These are phyloP conservation scores for Crocidura indochinensis DNA, from an alignment of 2,797 vertebrate genomes.

Conservation along the genomic window DNA sequence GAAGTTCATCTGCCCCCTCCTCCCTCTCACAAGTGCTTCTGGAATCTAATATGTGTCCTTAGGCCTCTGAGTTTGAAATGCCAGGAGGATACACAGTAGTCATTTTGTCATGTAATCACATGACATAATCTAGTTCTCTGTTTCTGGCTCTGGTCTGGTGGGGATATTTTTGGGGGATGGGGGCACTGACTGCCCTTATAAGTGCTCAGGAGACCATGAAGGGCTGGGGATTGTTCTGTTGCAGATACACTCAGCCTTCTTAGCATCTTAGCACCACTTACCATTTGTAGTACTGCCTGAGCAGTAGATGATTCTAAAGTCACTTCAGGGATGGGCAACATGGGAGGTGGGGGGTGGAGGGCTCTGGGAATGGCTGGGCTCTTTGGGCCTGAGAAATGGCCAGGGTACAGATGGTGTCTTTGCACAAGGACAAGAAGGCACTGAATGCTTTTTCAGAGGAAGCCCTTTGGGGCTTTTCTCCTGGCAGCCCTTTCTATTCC, in stretches of 20 bases:
- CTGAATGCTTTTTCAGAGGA: background rate
- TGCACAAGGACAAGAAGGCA: background rate
- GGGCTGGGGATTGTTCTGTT: background rate
- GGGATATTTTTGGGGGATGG: no score
- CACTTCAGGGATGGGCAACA: background rate
- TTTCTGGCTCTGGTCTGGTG: no score
- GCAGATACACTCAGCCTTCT: background rate
- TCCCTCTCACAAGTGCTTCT: slow-evolving; percentile 1
- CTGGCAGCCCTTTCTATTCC: background rate
- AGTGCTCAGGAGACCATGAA: background rate
- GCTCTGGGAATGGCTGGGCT: background rate
- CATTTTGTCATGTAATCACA: background rate
- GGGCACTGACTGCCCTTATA: no score
- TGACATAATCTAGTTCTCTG: background rate
- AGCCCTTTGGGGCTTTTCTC: background rate
- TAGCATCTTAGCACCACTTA: background rate
- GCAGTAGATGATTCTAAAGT: background rate
- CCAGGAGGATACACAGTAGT: background rate
- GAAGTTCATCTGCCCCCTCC: background rate
- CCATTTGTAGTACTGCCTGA: background rate
- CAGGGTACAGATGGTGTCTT: background rate
- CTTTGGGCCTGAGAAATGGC: background rate
- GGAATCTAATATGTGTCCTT: background rate
- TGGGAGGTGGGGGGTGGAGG: background rate
- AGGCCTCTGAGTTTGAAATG: slow-evolving; percentile 18